Conservation (phyloP, 2,888 invertebrate genomes). For the Campopleginae sp. region DNA sequence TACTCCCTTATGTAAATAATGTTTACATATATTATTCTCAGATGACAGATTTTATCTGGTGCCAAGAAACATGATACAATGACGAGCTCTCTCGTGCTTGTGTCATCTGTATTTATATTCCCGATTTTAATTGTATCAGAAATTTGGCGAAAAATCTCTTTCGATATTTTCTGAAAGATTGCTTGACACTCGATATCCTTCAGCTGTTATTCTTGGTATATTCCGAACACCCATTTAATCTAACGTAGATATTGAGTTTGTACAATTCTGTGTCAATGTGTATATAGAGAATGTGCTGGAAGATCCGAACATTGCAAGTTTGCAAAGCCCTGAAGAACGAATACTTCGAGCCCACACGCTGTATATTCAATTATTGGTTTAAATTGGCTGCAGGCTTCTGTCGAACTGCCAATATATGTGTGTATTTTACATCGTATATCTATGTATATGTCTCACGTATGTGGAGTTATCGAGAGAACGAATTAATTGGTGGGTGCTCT, state of each 20-base stretch:
- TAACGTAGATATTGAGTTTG: background rate
- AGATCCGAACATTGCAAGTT: slow-evolving; percentile 15
- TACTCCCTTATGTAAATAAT: too few species aligned
- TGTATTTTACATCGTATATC: background rate
- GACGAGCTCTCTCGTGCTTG: background rate
- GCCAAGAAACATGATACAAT: too few species aligned
- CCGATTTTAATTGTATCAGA: background rate
- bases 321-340: slow-evolving; percentile 21
- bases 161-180: background rate
- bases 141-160: background rate
- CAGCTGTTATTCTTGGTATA: background rate
- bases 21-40: too few species aligned
- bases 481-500: slow-evolving; percentile 67
- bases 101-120: background rate
- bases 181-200: background rate
- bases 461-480: slow-evolving; percentile 64
- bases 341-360: slow-evolving; percentile 46
- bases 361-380: slow-evolving; percentile 67
- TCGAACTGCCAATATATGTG: slow-evolving; percentile 4
- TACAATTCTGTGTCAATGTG: background rate
- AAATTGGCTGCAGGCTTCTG: slow-evolving; percentile 54
- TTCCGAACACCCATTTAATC: background rate
- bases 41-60: too few species aligned
- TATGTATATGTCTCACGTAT: slow-evolving; percentile 35
- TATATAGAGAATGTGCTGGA: background rate